Percentiles rank a stretch among this genome's conserved stretches.
phyloP scores from a whole-genome alignment of 2,888 invertebrate genomes.

The Aphidoletes aphidimyza region DNA sequence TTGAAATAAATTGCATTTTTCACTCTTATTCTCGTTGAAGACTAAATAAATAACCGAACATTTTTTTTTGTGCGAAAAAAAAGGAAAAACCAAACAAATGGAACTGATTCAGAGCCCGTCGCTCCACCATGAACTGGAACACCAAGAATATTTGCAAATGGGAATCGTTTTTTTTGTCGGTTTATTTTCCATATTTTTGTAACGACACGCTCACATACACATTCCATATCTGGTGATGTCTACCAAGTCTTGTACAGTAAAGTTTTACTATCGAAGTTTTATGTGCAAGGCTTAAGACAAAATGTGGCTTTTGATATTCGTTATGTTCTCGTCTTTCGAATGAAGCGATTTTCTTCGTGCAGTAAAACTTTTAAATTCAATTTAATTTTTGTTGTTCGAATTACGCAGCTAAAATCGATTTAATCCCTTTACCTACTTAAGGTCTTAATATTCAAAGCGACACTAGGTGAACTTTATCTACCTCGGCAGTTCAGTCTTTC shows the following conservation, averaged over 20 bases:
- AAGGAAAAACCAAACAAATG: not conserved
- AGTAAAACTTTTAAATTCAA: constrained; percentile 30
- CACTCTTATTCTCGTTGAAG: not conserved
- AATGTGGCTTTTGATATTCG: constrained; percentile 47
- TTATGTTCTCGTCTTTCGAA: not conserved
- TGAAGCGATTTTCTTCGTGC: not conserved
- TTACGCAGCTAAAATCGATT: constrained; percentile 27
- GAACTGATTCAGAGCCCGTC: too few species aligned
- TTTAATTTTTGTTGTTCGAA: constrained; percentile 41
- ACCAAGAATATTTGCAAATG: too few species aligned
- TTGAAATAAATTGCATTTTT: constrained; percentile 20
- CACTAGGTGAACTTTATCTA: constrained; percentile 36
- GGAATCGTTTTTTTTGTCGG: too few species aligned
- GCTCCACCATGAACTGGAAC: too few species aligned
- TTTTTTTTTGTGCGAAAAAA: not conserved
- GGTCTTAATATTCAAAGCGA: constrained; percentile 5
- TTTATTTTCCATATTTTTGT: too few species aligned
- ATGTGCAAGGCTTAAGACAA: constrained; percentile 29
- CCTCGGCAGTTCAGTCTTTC: too few species aligned
- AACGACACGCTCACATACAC: not conserved
- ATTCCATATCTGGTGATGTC: not conserved
- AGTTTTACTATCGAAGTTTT: constrained; percentile 17
- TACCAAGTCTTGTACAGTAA: not conserved
- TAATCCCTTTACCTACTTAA: constrained; percentile 36
- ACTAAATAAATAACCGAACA: not conserved